Conservation (phyloP, 2,888 invertebrate genomes). For the Drosophila neotestacea region DNA sequence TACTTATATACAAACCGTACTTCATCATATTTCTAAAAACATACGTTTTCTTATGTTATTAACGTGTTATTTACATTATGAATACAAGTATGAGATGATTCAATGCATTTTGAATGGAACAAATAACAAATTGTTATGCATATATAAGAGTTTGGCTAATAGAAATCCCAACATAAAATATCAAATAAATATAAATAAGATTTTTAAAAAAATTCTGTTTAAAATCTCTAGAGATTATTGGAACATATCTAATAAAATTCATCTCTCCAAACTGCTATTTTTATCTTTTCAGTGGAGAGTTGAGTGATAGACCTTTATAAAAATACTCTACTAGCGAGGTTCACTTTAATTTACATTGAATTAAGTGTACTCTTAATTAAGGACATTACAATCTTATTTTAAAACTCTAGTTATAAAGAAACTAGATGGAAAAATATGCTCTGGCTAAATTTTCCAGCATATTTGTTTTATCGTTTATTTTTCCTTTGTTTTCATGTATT, state of each 20-base stretch:
- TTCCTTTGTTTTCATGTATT: no score
- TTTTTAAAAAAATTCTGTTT: background rate
- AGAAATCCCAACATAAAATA: no score
- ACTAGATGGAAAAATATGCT: no score
- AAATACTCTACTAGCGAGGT: no score
- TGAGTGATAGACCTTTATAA: no score
- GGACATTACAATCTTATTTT: background rate
- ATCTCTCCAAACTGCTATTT: background rate
- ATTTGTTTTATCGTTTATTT: background rate
- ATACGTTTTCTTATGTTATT: conserved; percentile 4
- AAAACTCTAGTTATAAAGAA: background rate
- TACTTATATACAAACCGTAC: background rate
- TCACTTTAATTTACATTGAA: no score
- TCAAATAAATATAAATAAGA: background rate
- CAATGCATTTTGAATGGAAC: background rate
- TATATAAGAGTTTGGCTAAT: background rate
- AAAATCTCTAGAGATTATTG: no score
- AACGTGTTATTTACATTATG: background rate
- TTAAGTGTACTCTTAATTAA: background rate
- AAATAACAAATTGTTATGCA: background rate
- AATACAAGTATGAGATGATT: background rate
- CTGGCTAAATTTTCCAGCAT: background rate
- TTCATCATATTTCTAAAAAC: conserved; percentile 1
- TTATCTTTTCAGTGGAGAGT: no score
- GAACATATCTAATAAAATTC: background rate